phyloP scores from a whole-genome alignment of 2,888 invertebrate genomes.

The Arge pagana region DNA sequence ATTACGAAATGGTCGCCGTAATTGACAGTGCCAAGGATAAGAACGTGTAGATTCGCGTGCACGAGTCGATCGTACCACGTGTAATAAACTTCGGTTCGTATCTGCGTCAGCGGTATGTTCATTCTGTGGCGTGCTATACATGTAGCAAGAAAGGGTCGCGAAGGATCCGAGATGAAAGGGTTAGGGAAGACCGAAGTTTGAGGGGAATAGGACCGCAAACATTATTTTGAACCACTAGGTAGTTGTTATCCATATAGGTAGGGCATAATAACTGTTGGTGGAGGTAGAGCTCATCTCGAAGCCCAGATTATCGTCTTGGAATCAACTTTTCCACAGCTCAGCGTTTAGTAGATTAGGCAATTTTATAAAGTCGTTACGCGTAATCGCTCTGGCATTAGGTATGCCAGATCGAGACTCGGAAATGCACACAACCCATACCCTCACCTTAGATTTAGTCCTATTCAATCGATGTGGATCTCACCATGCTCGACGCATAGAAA shows the following conservation, averaged over 20 bases:
- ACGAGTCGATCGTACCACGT: constrained; percentile 1
- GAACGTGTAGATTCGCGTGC: background rate
- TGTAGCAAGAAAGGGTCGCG: constrained; percentile 6
- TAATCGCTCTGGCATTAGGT: constrained; percentile 16
- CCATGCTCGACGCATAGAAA: too few relatives aligned
- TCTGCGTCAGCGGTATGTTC: constrained; percentile 9
- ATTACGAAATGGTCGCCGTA: constrained; percentile 27
- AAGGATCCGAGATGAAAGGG: constrained; percentile 22
- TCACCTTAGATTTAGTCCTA: too few relatives aligned
- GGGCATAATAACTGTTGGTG: constrained; percentile 50
- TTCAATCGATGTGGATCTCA: too few relatives aligned
- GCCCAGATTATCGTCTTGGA: constrained; percentile 53
- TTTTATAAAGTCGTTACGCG: constrained; percentile 42
- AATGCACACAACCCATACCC: too few relatives aligned
- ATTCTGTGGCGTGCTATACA: constrained; percentile 4
- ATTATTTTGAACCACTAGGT: constrained; percentile 48
- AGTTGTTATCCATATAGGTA: constrained; percentile 44
- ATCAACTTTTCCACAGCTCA: constrained; percentile 57
- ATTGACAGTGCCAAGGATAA: background rate
- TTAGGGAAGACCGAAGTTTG: constrained; percentile 31
- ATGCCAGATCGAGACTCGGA: background rate
- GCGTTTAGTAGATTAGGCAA: constrained; percentile 46
- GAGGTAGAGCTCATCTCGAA: constrained; percentile 54
- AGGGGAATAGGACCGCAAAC: constrained; percentile 24
- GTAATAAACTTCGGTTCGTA: too few relatives aligned